A percentile compares a stretch with the other conserved stretches of the same genome.
Evolutionary conservation across 2,797 vertebrate genomes (phyloP).

Genomic region (Ataeniobius toweri): DNA sequence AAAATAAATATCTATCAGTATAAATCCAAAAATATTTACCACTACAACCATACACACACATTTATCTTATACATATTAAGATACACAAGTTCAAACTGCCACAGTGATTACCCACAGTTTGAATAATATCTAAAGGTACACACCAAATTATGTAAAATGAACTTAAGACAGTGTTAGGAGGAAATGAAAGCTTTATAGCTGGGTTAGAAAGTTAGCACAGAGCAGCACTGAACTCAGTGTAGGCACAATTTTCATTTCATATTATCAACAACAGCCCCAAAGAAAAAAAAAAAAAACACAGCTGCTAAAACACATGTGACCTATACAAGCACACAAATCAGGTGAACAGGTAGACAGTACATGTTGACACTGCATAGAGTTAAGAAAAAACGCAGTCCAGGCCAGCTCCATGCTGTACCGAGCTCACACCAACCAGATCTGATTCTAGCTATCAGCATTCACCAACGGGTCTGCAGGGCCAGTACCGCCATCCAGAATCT

Average conservation of each 20-base stretch:
- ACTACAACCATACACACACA: slow-evolving; percentile 76
- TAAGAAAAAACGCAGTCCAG: slow-evolving; percentile 90
- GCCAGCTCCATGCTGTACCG: slow-evolving; percentile 78
- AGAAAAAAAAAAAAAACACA: slow-evolving; percentile 74
- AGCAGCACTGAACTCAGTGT: slow-evolving; percentile 88
- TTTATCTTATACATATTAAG: slow-evolving; percentile 69
- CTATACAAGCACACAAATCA: slow-evolving; percentile 90
- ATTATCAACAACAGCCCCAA: slow-evolving; percentile 88
- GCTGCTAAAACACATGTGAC: slow-evolving; percentile 87
- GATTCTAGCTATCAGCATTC: slow-evolving; percentile 81
- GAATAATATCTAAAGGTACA: slow-evolving; percentile 79
- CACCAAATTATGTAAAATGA: slow-evolving; percentile 65
- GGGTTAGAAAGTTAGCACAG: slow-evolving; percentile 75
- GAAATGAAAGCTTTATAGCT: slow-evolving; percentile 53
- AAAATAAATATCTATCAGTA: slow-evolving; percentile 73
- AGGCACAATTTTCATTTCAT: slow-evolving; percentile 91
- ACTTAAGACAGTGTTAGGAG: slow-evolving; percentile 31
- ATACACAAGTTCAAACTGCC: slow-evolving; percentile 77
- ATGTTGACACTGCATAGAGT: slow-evolving; percentile 93
- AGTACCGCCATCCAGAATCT: slow-evolving; percentile 40
- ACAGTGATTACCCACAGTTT: slow-evolving; percentile 73
- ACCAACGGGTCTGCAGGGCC: slow-evolving; percentile 79
- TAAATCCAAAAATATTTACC: slow-evolving; percentile 75
- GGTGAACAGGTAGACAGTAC: slow-evolving; percentile 87
- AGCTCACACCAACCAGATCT: slow-evolving; percentile 69